phyloP scores from a whole-genome alignment of 1,140 invertebrate species.

The Drosophila kikkawai region DNA sequence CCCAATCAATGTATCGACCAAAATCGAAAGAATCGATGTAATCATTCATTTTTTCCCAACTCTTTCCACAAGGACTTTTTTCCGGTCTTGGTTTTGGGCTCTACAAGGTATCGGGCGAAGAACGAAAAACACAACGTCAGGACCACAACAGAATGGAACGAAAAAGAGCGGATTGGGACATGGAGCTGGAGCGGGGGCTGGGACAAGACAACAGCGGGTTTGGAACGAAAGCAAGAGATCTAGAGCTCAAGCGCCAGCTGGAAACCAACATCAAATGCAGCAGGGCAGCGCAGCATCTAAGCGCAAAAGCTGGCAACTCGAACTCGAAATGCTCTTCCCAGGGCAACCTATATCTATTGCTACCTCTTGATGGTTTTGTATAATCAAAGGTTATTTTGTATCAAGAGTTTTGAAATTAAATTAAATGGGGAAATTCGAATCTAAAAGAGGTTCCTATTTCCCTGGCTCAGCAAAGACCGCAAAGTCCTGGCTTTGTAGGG shows the following conservation, averaged over 20 bases:
- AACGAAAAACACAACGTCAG: not conserved
- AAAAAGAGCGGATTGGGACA: not conserved
- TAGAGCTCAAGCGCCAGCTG: conserved; percentile 10
- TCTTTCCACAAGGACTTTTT: not conserved
- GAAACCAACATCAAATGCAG: conserved; percentile 14
- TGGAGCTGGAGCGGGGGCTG: not conserved
- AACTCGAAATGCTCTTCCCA: conserved; percentile 13
- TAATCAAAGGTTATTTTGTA: no score
- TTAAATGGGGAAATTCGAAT: no score
- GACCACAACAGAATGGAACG: conserved; percentile 3
- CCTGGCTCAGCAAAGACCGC: not conserved
- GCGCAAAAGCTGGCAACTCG: not conserved
- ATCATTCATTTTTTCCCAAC: no score
- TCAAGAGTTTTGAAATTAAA: not conserved
- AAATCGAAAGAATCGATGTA: no score
- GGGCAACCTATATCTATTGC: not conserved
- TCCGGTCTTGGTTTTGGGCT: not conserved
- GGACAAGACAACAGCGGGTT: not conserved
- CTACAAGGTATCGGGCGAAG: conserved; percentile 13
- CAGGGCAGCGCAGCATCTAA: not conserved
- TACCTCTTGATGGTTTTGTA: not conserved
- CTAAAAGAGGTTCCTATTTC: not conserved
- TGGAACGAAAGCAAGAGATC: not conserved
- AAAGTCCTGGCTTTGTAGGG: not conserved
- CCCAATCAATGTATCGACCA: no score